Evolutionary conservation across 2,888 invertebrate genomes (phyloP).

Genomic region (Drosophila neutralis): DNA sequence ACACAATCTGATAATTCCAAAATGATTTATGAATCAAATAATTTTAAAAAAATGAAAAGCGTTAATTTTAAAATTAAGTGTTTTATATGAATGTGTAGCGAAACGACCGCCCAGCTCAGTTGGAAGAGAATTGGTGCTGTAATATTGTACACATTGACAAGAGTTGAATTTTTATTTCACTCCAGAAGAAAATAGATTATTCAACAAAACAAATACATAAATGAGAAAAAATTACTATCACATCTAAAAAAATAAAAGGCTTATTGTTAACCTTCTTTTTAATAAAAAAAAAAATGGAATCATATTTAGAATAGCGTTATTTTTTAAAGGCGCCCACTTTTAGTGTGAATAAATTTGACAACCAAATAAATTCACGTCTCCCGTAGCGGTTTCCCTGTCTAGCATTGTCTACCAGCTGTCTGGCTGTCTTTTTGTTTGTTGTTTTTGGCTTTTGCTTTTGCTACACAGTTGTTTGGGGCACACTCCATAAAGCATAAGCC

Average conservation of each 20-base stretch:
- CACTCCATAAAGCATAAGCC: slow-evolving; percentile 67
- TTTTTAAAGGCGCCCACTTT: slow-evolving; percentile 5
- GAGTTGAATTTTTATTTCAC: not conserved
- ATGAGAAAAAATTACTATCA: not conserved
- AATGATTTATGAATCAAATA: slow-evolving; percentile 4
- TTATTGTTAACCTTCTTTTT: not conserved
- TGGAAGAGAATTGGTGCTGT: not conserved
- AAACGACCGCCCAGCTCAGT: not conserved
- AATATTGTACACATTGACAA: not conserved
- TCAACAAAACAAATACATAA: not conserved
- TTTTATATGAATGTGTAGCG: not conserved
- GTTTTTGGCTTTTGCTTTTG: slow-evolving; percentile 24
- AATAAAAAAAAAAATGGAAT: not conserved
- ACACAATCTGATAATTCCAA: not conserved
- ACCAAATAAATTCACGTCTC: not conserved
- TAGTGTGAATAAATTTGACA: slow-evolving; percentile 15
- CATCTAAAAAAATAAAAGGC: not conserved
- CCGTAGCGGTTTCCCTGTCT: slow-evolving; percentile 23
- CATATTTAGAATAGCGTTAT: not conserved
- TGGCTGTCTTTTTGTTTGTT: slow-evolving; percentile 5
- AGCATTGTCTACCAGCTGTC: slow-evolving; percentile 47
- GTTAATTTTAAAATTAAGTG: not conserved
- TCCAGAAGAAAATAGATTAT: not conserved
- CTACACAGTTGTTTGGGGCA: slow-evolving; percentile 42
- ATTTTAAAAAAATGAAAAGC: not conserved